Conservation (phyloP, 1,140 invertebrate species). For the Trichonephila inaurata region DNA sequence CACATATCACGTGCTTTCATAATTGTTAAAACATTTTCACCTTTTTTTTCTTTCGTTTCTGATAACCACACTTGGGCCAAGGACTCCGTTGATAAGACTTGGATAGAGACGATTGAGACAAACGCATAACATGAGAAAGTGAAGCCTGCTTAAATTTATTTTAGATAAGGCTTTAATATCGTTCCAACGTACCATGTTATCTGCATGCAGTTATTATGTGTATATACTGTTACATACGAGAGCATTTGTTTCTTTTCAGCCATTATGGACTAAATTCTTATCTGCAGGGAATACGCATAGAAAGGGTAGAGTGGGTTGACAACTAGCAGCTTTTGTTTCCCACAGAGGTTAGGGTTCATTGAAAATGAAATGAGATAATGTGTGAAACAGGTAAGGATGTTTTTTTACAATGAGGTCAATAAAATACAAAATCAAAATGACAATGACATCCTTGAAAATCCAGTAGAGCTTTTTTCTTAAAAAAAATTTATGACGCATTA, state of each 20-base stretch:
- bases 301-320: not conserved
- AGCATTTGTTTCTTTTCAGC: constrained; percentile 48
- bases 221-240: constrained; percentile 52
- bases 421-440: not conserved
- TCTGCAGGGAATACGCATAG: not conserved
- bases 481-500: no score
- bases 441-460: not conserved
- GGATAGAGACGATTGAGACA: not conserved
- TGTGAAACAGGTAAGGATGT: not conserved
- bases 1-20: constrained; percentile 21
- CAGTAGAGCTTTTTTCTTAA: no score
- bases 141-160: constrained; percentile 42
- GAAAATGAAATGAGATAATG: constrained; percentile 18
- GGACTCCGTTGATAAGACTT: constrained; percentile 35
- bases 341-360: constrained; percentile 24
- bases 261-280: not conserved
- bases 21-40: constrained; percentile 28
- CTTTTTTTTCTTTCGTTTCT: constrained; percentile 9
- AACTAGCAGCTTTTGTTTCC: constrained; percentile 29
- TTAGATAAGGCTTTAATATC: not conserved
- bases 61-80: constrained; percentile 47
- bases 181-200: constrained; percentile 20
- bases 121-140: constrained; percentile 59
- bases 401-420: not conserved
- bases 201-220: constrained; percentile 2